Conservation (phyloP, 1,140 invertebrate species). For the Trichogramma pretiosum region DNA sequence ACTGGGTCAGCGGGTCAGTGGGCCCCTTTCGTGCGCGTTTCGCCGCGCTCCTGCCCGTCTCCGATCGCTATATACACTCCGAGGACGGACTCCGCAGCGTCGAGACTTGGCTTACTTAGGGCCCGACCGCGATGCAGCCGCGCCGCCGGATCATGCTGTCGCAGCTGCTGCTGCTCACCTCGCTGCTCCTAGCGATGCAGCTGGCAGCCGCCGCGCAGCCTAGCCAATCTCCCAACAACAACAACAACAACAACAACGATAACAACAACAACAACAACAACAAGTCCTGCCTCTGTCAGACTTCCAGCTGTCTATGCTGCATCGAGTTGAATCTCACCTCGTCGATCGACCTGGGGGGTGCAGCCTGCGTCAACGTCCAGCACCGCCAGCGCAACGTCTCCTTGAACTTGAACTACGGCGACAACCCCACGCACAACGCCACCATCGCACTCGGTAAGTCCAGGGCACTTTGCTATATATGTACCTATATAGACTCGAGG, state of each 20-base stretch:
- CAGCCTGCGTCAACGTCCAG: slow-evolving; percentile 45
- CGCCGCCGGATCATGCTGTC: slow-evolving; percentile 1
- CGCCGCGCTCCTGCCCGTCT: slow-evolving; percentile 9
- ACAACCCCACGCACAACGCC: slow-evolving; percentile 46
- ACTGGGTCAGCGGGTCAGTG: slow-evolving; percentile 14
- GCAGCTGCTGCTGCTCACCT: slow-evolving; percentile 25
- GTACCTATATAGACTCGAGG: no score
- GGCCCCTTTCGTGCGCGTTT: slow-evolving; percentile 11
- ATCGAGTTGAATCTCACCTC: slow-evolving; percentile 41
- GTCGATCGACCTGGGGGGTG: slow-evolving; percentile 44
- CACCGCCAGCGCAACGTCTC: slow-evolving; percentile 44
- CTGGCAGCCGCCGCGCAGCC: slow-evolving; percentile 27
- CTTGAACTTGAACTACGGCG: slow-evolving; percentile 46
- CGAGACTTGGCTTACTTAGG: slow-evolving; percentile 7
- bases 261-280: no score
- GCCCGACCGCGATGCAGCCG: no score
- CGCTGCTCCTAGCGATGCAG: neutral
- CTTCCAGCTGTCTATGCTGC: slow-evolving; percentile 40
- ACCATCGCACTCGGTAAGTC: slow-evolving; percentile 43
- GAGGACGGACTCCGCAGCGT: slow-evolving; percentile 12
- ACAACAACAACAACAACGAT: slow-evolving; percentile 9
- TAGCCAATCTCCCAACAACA: neutral
- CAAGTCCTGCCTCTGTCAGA: slow-evolving; percentile 43
- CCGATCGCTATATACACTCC: slow-evolving; percentile 6
- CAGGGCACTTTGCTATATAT: no score